Base-by-base conservation (phyloP, 2,113 vertebrate species). In the Dipodomys spectabilis region DNA sequence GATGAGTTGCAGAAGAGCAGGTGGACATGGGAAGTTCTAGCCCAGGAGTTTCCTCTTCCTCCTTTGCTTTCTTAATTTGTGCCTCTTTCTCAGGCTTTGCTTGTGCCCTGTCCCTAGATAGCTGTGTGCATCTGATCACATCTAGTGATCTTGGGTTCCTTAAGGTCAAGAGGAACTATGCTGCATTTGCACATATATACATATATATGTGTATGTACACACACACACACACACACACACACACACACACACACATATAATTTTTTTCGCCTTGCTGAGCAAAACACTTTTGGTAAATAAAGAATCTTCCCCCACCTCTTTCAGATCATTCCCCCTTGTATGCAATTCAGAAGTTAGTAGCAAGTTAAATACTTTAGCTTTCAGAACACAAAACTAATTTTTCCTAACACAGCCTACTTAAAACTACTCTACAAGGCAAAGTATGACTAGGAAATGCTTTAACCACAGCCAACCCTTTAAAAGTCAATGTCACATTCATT, bases 401-500 rank as follows among this genome's bases (percentile, higher is more conserved):
- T 82, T 88, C 78, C 93, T 73, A 80, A 75, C 64, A 45, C 28
- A 8, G 30, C 94, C 79, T 64, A 57, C 77, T 84, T 62, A 28
- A 57, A 83, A 65, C 72, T 78, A n/a, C 67, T 93, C 67, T 79
- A n/a, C 2, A 53, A 91, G 80, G 69, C 57, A 81, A 91, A 96
- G 93, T 23, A 64, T 93, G 88, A 62, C 23, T 2, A 30, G 90
- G 88, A 90, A 94, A 87, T 88, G 86, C 92, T 94, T 95, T 95
- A 39, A 86, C 85, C 88, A 92, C 73, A 71, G 82, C 93, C 86
- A 95, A 94, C 74, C 94, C 94, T 95, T 92, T 91, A 95, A 95
- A 88, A 96, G 92, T 93, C 97, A 88, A 92, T 96, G 96, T 96
- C 97, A 96, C 94, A 88, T 96, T 96, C 83, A 96, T 90, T 96